Percentiles rank a stretch among this genome's conserved stretches.
Evolutionary conservation across 92 coral and sea anemone genomes (phyloP).

Genomic region (Parazoanthus darwini): DNA sequence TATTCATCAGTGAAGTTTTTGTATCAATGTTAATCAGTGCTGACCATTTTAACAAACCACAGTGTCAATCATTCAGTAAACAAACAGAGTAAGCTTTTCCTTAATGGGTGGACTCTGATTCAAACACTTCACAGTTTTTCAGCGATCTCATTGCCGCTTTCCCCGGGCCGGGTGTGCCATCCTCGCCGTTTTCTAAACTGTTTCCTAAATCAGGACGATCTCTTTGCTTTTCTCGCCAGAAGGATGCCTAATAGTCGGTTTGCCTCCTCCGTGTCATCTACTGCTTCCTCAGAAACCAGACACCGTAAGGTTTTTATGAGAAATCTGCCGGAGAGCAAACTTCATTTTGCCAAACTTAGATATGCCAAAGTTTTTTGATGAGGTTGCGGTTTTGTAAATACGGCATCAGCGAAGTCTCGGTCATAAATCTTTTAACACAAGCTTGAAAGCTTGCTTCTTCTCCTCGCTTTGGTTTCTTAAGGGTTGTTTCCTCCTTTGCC

Average conservation of each 20-base stretch:
- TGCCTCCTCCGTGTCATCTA: background rate
- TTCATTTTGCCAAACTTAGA: background rate
- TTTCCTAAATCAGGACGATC: too few relatives aligned
- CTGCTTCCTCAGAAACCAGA: background rate
- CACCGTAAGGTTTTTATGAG: background rate
- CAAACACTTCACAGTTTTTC: background rate
- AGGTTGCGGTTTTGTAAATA: background rate
- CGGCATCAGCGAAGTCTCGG: too few relatives aligned
- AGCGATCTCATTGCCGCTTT: background rate
- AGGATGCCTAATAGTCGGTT: background rate
- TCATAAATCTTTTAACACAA: too few relatives aligned
- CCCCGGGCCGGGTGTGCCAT: background rate
- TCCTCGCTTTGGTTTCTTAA: too few relatives aligned
- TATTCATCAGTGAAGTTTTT: too few relatives aligned
- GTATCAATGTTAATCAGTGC: background rate
- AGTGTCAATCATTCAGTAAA: too few relatives aligned
- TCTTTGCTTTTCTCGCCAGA: background rate
- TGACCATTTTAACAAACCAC: background rate
- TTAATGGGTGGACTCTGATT: too few relatives aligned
- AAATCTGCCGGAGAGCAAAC: background rate
- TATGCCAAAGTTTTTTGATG: background rate
- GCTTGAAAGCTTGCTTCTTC: too few relatives aligned
- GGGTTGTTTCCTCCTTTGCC: too few relatives aligned
- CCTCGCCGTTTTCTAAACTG: background rate
- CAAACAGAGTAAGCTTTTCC: too few relatives aligned